Conservation (phyloP, 2,113 vertebrate genomes). For the Charadrius vociferus region DNA sequence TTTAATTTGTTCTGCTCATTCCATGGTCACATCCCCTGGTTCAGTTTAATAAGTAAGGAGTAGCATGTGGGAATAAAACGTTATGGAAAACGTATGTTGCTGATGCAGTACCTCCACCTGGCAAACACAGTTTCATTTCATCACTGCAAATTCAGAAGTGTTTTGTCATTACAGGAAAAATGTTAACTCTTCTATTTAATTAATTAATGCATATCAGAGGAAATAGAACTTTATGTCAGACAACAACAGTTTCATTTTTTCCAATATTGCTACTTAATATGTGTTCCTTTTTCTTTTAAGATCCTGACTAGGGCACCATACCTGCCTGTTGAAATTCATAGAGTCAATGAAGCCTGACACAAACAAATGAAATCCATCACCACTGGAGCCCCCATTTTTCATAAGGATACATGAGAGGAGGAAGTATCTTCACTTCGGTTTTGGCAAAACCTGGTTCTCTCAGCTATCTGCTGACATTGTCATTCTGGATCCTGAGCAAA, state of each 20-base stretch:
- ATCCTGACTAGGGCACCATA: background rate
- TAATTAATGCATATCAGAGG: background rate
- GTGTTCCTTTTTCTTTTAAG: background rate
- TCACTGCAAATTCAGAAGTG: background rate
- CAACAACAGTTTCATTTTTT: background rate
- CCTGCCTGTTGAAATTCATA: background rate
- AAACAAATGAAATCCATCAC: background rate
- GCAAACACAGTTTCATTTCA: background rate
- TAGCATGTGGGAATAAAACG: background rate
- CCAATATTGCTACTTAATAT: background rate
- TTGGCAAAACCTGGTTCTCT: background rate
- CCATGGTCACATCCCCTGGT: background rate
- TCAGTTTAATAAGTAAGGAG: constrained; percentile 8
- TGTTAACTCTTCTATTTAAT: background rate
- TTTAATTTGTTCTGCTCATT: constrained; percentile 54
- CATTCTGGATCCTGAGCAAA: background rate
- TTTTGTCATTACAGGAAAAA: background rate
- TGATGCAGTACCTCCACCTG: background rate
- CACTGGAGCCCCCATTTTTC: background rate
- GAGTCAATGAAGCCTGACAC: background rate
- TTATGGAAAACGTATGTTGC: background rate
- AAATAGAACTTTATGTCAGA: background rate
- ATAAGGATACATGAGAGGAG: background rate
- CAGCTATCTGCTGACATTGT: background rate
- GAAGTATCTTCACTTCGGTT: background rate